These are phyloP conservation scores for Electrona antarctica DNA, from an alignment of 2,113 vertebrate genomes.

Conservation along the genomic window DNA sequence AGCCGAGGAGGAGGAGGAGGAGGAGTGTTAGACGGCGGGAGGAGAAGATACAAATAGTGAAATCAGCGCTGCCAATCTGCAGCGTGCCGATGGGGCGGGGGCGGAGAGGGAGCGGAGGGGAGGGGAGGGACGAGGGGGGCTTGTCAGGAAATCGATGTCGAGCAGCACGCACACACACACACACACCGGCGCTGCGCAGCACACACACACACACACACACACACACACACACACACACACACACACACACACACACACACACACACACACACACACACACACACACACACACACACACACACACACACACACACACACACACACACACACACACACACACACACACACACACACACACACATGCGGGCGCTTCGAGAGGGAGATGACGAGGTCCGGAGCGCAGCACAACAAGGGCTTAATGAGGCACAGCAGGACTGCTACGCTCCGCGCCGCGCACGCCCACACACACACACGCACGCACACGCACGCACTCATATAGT, in stretches of 20 bases:
- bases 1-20: background rate
- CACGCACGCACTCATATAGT: background rate
- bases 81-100: constrained; percentile 40
- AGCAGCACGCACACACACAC: constrained; percentile 19
- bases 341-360: constrained; percentile 17
- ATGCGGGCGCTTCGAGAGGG: constrained; percentile 42
- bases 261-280: constrained; percentile 7
- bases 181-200: too few species aligned
- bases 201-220: constrained; percentile 17
- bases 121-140: constrained; percentile 1
- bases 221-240: background rate
- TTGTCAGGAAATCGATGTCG: constrained; percentile 77
- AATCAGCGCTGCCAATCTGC: constrained; percentile 61
- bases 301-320: background rate
- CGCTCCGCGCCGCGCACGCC: constrained; percentile 57
- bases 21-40: constrained; percentile 22
- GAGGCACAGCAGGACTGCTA: constrained; percentile 75
- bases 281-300: background rate
- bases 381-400: constrained; percentile 72
- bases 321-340: background rate
- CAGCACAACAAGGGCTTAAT: constrained; percentile 76
- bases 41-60: constrained; percentile 59
- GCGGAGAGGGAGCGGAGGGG: too few species aligned
- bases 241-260: constrained; percentile 19
- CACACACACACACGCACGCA: constrained; percentile 33